These are phyloP conservation scores for Meiosimyza platycephala DNA, from an alignment of 2,888 invertebrate species.

Conservation along the genomic window DNA sequence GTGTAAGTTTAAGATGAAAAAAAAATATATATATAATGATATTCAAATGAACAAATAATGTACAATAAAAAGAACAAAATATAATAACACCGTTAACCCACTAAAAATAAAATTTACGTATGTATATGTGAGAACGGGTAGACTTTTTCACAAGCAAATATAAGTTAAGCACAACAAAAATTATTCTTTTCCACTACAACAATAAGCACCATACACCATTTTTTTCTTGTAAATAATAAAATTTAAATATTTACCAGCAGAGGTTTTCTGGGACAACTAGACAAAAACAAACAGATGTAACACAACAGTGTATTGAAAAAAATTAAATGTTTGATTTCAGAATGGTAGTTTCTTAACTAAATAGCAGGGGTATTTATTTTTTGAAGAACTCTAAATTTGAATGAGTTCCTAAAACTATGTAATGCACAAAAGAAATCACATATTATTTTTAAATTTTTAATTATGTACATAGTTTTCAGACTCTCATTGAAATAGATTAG, in stretches of 20 bases:
- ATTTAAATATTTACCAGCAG: constrained; percentile 43
- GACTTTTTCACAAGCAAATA: background rate
- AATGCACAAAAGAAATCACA: too few species aligned
- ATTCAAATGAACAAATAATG: constrained; percentile 2
- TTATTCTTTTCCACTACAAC: background rate
- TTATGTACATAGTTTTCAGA: too few species aligned
- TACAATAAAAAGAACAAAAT: constrained; percentile 1
- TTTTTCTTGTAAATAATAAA: constrained; percentile 21
- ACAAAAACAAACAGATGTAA: constrained; percentile 38
- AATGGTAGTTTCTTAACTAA: too few species aligned
- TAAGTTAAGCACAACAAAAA: background rate
- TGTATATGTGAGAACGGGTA: background rate
- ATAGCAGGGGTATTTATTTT: too few species aligned
- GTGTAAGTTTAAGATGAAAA: background rate
- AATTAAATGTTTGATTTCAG: too few species aligned
- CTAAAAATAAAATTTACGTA: constrained; percentile 1
- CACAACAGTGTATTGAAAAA: background rate
- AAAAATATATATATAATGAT: background rate
- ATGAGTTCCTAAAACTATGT: too few species aligned
- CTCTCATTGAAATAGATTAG: too few species aligned
- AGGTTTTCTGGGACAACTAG: constrained; percentile 30
- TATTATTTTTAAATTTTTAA: too few species aligned
- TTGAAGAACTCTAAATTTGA: too few species aligned
- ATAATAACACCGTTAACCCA: constrained; percentile 12
- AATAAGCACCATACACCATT: constrained; percentile 31